Evolutionary conservation across 2,888 invertebrate genomes (phyloP), one percentile per base, ranked within the genome.

Genomic region (Malthinus flaveolus): DNA sequence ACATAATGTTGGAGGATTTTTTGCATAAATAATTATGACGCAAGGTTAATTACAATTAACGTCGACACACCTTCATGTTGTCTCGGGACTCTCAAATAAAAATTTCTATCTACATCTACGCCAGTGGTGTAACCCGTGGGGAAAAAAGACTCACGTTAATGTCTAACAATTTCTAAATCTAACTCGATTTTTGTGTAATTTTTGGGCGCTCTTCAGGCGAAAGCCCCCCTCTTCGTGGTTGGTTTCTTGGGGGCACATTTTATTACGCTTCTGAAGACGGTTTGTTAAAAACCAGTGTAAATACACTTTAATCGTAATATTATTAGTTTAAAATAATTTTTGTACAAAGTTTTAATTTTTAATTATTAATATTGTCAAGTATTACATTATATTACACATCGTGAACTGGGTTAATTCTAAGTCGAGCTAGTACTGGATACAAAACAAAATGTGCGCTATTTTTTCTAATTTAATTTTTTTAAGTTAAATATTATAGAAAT

Each of bases 341-440:
- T 73, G 72, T 73, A 73, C 73, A 72, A 72, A 73, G 66, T 65
- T 63, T 68, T 69, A 67, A 66, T 68, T 64, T 68, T 68, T 69
- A 66, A 65, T 60, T 60, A 64, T 61, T 56, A 59, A 59, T 67
- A 66, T 64, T 68, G 66, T 66, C 63, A 66, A 70, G 59, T 65
- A 67, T 70, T 68, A 66, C 68, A 68, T 67, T 63, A 58, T 65
- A 68, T 70, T 68, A 66, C 59, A 59, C 53, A 53, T 39, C 53
- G 59, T 42, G 53, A 59, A 59, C 59, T 58, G 42, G 48, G 48
- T 55, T 48, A 53, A 42, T 58, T 52, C 52, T 42, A 58, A 42
- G 47, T 58, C 58, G 58, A 58, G 53, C 52, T 58, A 51, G 58
- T 58, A 52, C 53, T 51, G 51, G 58, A 45, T 55, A 45, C 15